A percentile compares a stretch with the other conserved stretches of the same genome.
phyloP scores from a whole-genome alignment of 2,888 invertebrate species.

The Eristalis intricaria region DNA sequence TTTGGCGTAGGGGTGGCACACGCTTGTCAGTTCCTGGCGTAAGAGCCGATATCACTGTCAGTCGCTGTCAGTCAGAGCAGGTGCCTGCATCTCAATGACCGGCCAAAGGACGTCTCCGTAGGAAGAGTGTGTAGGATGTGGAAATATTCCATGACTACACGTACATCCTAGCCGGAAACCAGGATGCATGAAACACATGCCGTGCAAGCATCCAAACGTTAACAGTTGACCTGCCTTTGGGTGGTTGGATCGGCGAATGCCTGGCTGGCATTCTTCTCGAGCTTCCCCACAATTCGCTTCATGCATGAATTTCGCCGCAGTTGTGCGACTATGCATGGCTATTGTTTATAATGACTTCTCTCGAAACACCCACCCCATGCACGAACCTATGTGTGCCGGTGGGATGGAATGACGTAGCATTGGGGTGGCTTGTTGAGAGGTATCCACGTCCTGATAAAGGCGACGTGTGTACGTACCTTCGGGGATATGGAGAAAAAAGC shows the following conservation, averaged over 20 bases:
- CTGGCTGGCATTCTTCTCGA: conserved; percentile 19
- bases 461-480: background rate
- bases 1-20: background rate
- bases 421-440: background rate
- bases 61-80: background rate
- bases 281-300: conserved; percentile 46
- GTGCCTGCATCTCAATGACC: conserved; percentile 8
- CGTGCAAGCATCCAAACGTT: conserved; percentile 23
- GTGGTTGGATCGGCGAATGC: conserved; percentile 15
- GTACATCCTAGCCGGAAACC: background rate
- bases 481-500: conserved; percentile 34
- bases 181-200: conserved; percentile 37
- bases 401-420: conserved; percentile 6
- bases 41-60: background rate
- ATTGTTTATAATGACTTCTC: conserved; percentile 69
- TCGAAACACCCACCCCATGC: conserved; percentile 60
- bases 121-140: conserved; percentile 11
- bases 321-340: conserved; percentile 47
- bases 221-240: conserved; percentile 41
- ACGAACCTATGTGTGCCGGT: conserved; percentile 20
- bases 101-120: background rate
- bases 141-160: background rate
- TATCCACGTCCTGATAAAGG: conserved; percentile 43
- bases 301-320: conserved; percentile 62
- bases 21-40: background rate